Evolutionary conservation across 35 echinoderm and acorn worm genomes (phyloP).

Genomic region (Heliocidaris tuberculata): DNA sequence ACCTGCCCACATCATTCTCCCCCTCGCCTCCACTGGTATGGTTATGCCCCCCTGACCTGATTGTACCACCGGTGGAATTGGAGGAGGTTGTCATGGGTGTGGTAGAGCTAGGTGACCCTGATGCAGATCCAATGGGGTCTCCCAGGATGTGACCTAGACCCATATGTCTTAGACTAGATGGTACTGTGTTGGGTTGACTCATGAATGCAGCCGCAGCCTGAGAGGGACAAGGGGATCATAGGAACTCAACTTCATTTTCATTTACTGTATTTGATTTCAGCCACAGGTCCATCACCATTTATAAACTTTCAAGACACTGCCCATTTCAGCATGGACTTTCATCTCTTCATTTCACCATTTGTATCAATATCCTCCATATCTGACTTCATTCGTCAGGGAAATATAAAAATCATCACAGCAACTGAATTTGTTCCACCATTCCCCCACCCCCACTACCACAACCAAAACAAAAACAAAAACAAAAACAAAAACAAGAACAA

Average conservation of each 20-base stretch:
- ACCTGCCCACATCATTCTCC: slow-evolving; percentile 62
- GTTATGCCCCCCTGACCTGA: slow-evolving; percentile 28
- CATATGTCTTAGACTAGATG: slow-evolving; percentile 48
- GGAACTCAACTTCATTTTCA: neutral
- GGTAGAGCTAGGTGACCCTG: slow-evolving; percentile 48
- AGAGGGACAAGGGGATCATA: neutral
- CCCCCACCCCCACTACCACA: too few species aligned
- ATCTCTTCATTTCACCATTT: too few species aligned
- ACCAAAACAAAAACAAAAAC: too few species aligned
- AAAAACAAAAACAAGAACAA: too few species aligned
- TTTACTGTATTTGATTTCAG: too few species aligned
- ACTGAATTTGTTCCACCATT: too few species aligned
- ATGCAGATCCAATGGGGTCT: slow-evolving; percentile 50
- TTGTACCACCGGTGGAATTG: neutral
- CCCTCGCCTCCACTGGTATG: slow-evolving; percentile 37
- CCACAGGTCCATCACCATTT: too few species aligned
- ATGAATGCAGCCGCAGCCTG: slow-evolving; percentile 91
- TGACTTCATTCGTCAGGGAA: too few species aligned
- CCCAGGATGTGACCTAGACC: slow-evolving; percentile 64
- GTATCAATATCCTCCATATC: too few species aligned
- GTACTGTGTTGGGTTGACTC: slow-evolving; percentile 81
- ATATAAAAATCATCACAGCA: too few species aligned
- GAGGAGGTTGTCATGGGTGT: slow-evolving; percentile 32
- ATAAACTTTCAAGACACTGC: too few species aligned
- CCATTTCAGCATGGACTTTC: too few species aligned